phyloP scores from a whole-genome alignment of 2,888 invertebrate genomes.

The Dasypogon diadema region DNA sequence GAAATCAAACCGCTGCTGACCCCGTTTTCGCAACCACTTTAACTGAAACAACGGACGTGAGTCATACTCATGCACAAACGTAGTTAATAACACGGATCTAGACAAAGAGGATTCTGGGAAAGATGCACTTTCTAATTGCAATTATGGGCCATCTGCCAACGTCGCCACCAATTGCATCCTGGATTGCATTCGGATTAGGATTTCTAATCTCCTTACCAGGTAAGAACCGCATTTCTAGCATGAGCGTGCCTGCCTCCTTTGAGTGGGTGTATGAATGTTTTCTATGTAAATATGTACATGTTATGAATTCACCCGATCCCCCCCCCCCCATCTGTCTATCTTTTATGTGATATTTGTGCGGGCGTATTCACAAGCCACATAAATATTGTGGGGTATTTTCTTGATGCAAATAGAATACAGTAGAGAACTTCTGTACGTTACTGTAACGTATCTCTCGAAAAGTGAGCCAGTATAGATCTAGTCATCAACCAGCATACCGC shows the following conservation, averaged over 20 bases:
- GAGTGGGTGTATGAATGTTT: constrained; percentile 21
- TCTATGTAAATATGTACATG: constrained; percentile 27
- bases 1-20: constrained; percentile 5
- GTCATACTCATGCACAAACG: constrained; percentile 8
- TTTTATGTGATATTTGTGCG: neutral
- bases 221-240: constrained; percentile 50
- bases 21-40: neutral
- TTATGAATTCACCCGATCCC: neutral
- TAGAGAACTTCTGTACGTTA: neutral
- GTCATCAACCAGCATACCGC: neutral
- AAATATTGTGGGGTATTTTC: constrained; percentile 26
- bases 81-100: constrained; percentile 2
- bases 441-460: constrained; percentile 10
- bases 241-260: constrained; percentile 3
- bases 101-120: constrained; percentile 14
- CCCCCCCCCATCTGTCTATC: neutral
- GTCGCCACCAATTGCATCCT: constrained; percentile 51
- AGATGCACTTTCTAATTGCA: constrained; percentile 49
- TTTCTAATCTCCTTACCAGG: constrained; percentile 59
- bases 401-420: constrained; percentile 40
- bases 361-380: neutral
- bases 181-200: constrained; percentile 60
- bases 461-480: constrained; percentile 28
- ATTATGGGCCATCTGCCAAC: constrained; percentile 44
- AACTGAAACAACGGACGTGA: neutral